These are phyloP conservation scores for Subanguina moxae DNA, from an alignment of 1,140 invertebrate genomes.

Conservation along the genomic window DNA sequence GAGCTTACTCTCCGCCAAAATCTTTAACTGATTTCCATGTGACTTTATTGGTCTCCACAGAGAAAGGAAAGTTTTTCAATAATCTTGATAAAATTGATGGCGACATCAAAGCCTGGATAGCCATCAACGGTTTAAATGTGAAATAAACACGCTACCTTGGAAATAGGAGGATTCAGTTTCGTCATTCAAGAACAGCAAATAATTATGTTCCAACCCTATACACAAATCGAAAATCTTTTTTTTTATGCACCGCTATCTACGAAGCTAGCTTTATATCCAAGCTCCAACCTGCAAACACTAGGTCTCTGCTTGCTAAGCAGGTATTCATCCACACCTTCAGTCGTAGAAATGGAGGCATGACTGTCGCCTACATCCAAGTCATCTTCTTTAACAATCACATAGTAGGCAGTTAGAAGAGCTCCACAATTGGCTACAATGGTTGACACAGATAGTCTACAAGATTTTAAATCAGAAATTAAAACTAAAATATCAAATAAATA, in stretches of 20 bases:
- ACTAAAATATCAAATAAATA: slow-evolving; percentile 26
- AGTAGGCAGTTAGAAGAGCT: slow-evolving; percentile 57
- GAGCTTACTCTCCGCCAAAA: no score
- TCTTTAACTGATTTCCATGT: no score
- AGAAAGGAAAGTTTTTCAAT: no score
- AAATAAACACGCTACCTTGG: no score
- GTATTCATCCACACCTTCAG: slow-evolving; percentile 4
- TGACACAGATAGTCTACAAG: slow-evolving; percentile 38
- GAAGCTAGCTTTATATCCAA: neutral
- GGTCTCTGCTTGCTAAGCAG: neutral
- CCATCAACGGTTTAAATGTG: no score
- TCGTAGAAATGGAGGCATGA: slow-evolving; percentile 7
- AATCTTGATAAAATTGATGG: no score
- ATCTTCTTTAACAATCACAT: slow-evolving; percentile 59
- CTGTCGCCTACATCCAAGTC: slow-evolving; percentile 42
- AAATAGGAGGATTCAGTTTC: no score
- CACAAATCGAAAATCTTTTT: neutral
- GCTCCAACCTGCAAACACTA: slow-evolving; percentile 6
- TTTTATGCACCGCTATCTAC: neutral
- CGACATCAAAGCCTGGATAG: no score
- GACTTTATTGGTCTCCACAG: no score
- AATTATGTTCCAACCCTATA: neutral
- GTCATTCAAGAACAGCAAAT: no score
- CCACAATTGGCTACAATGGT: slow-evolving; percentile 55
- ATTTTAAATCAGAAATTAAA: slow-evolving; percentile 34